phyloP scores from a whole-genome alignment of 2,888 invertebrate genomes.

The Agrilus mali region DNA sequence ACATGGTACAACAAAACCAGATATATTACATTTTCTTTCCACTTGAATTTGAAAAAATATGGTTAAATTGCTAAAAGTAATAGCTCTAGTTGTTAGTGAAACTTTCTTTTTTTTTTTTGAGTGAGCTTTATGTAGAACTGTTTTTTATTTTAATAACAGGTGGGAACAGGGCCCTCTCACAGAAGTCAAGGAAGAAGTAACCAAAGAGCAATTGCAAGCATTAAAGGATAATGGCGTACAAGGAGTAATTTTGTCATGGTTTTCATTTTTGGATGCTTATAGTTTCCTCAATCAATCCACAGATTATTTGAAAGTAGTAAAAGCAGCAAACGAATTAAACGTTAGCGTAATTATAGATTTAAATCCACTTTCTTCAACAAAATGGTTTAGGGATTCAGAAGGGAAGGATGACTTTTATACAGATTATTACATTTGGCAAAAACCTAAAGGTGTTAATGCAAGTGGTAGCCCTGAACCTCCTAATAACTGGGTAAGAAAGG shows the following conservation, averaged over 20 bases:
- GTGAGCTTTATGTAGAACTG: no score
- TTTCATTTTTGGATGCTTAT: constrained; percentile 41
- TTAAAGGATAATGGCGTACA: constrained; percentile 38
- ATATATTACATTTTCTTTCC: no score
- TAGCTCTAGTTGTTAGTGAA: no score
- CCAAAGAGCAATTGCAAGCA: constrained; percentile 23
- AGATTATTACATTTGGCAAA: constrained; percentile 70
- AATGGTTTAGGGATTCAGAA: constrained; percentile 60
- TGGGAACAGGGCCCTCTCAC: constrained; percentile 71
- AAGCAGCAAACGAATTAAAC: constrained; percentile 38
- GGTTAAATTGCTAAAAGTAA: no score
- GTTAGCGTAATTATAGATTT: constrained; percentile 58
- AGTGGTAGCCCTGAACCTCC: constrained; percentile 33
- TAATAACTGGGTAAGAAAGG: constrained; percentile 56
- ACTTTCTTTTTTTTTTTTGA: no score
- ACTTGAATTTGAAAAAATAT: no score
- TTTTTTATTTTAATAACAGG: constrained; percentile 24
- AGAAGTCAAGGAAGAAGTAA: constrained; percentile 40
- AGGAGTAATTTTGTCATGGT: constrained; percentile 53
- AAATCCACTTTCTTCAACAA: constrained; percentile 59
- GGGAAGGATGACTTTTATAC: constrained; percentile 44
- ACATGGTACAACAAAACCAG: no score
- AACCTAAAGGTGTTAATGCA: constrained; percentile 30
- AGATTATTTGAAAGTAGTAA: constrained; percentile 36
- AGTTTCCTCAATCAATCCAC: constrained; percentile 42